Evolutionary conservation across 2,888 invertebrate species (phyloP).

Genomic region (Pristionchus mayeri): DNA sequence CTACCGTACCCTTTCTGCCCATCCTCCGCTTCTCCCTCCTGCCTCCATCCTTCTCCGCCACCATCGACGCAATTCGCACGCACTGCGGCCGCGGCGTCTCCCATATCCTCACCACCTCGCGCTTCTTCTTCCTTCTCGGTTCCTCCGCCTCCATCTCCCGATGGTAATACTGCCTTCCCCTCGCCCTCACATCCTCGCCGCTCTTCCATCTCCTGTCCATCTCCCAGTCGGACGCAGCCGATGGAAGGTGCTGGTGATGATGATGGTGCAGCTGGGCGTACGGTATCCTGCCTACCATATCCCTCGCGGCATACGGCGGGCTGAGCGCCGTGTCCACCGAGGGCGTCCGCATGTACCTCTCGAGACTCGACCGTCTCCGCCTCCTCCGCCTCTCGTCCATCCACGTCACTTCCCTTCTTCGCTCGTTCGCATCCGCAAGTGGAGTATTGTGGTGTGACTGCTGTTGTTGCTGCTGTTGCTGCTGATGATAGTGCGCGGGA

Average conservation of each 20-base stretch:
- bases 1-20: constrained; percentile 42
- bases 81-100: constrained; percentile 14
- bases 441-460: neutral
- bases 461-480: neutral
- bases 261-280: neutral
- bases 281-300: neutral
- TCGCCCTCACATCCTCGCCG: constrained; percentile 1
- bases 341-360: constrained; percentile 43
- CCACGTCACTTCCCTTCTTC: constrained; percentile 41
- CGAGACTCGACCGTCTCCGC: neutral
- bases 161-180: neutral
- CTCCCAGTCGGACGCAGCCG: neutral
- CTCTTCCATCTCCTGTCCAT: constrained; percentile 21
- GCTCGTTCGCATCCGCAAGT: neutral
- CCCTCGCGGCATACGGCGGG: neutral
- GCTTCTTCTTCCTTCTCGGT: constrained; percentile 41
- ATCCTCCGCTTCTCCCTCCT: constrained; percentile 4
- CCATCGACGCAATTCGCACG: constrained; percentile 4
- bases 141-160: neutral
- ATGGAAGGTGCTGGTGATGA: neutral
- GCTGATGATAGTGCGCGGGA: neutral
- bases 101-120: constrained; percentile 39
- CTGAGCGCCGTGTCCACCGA: constrained; percentile 40
- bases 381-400: constrained; percentile 41
- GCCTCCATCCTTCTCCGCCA: neutral